Base-by-base conservation (phyloP, 1,140 invertebrate genomes). In the Euura saliciscinereae region DNA sequence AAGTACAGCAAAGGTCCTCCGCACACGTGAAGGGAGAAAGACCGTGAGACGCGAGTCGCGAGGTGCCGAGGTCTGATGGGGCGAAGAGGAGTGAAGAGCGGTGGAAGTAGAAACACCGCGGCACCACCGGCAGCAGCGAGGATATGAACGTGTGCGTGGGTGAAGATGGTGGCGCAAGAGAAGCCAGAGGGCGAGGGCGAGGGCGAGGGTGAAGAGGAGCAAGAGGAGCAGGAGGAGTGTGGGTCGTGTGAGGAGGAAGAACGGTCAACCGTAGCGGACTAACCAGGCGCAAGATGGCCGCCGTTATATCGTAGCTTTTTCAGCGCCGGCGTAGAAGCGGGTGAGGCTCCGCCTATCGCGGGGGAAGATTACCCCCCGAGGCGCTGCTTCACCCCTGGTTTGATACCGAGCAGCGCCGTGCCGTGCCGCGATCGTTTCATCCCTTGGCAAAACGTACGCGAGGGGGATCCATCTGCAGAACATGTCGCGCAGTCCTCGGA, bases 391-490 rank as follows among this genome's bases (percentile, higher is more conserved):
- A 65, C 43, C 43, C 71, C 10, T n/a, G 43, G 68, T 44, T 44
- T 44, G 59, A 65, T 69, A 10, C 7, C 28, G 74, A 73, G 73
- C 75, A 75, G 68, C 76, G 64, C 79, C 76, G 75, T 68, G 73
- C 72, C 75, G 70, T 75, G 76, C 71, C 68, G 76, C 68, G 46
- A 67, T 68, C 66, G 66, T 65, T 70, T 70, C 73, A 72, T 69
- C 73, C 67, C 74, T 71, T 71, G 76, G 64, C 78, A 74, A 75
- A 67, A 77, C 72, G 75, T 75, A 68, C 76, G 75, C 28, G 28
- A 28, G 77, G 80, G 79, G 78, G 81, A 77, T 78, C 78, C 78
- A 80, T 79, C 82, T 74, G 77, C 82, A 80, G 78, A 81, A 80
- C 83, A 85, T 82, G 81, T 77, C 79, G 81, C 78, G 78, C 76